Conservation (phyloP, 2,888 invertebrate genomes). For the Tenthredo amoena region DNA sequence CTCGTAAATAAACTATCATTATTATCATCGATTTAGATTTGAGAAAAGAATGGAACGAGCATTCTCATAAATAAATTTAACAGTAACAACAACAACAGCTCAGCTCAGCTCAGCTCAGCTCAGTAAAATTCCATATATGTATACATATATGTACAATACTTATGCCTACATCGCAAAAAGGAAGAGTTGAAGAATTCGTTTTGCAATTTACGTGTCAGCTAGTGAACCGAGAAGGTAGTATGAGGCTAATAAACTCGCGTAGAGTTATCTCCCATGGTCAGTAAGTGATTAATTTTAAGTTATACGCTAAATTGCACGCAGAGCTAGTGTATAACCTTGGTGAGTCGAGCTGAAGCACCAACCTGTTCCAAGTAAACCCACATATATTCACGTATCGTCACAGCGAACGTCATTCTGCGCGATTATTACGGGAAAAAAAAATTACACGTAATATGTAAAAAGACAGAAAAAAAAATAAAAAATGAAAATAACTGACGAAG, state of each 20-base stretch:
- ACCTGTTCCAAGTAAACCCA: not conserved
- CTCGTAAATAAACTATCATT: slow-evolving; percentile 30
- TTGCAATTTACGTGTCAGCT: not conserved
- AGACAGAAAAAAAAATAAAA: not conserved
- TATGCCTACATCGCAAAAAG: not conserved
- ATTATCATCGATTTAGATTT: not conserved
- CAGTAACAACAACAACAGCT: not conserved
- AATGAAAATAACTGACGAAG: not conserved
- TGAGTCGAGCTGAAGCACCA: not conserved
- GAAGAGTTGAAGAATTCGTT: not conserved
- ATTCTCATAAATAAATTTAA: not conserved
- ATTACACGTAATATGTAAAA: not conserved
- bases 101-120: not conserved
- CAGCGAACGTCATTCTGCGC: not conserved
- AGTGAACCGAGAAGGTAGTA: slow-evolving; percentile 11
- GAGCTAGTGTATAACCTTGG: not conserved
- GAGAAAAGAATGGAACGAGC: not conserved
- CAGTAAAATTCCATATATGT: not conserved
- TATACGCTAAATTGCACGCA: slow-evolving; percentile 10
- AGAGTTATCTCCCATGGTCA: slow-evolving; percentile 9
- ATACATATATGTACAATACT: not conserved
- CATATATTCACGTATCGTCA: not conserved
- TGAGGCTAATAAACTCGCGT: slow-evolving; percentile 2
- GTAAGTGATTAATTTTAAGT: slow-evolving; percentile 25
- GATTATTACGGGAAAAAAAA: not conserved